These are phyloP conservation scores for Tenthredo livida DNA, from an alignment of 2,888 invertebrate genomes.

Conservation along the genomic window DNA sequence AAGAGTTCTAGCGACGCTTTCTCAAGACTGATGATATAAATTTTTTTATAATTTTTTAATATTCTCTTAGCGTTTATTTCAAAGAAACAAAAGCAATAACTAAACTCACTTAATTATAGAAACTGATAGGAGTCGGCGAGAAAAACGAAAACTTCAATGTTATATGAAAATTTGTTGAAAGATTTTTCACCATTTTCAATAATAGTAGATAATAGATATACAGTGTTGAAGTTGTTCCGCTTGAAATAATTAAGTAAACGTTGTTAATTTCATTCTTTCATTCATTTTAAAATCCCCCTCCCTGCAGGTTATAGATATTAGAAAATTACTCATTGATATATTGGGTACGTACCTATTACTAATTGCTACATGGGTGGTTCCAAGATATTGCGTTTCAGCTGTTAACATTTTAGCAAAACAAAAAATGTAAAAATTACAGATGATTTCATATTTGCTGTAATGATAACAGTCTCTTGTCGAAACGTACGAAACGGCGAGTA, in stretches of 20 bases:
- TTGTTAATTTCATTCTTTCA: not conserved
- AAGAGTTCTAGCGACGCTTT: not conserved
- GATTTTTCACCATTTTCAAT: not conserved
- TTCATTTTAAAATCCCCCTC: not conserved
- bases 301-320: not conserved
- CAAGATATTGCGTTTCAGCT: too few relatives aligned
- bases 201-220: not conserved
- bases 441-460: too few relatives aligned
- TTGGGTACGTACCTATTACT: not conserved
- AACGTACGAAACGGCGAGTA: too few relatives aligned
- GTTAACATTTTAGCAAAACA: too few relatives aligned
- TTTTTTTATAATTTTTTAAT: slow-evolving; percentile 21
- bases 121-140: not conserved
- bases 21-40: slow-evolving; percentile 48
- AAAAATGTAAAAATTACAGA: too few relatives aligned
- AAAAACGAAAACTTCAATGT: not conserved
- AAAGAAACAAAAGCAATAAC: not conserved
- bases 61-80: slow-evolving; percentile 24
- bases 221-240: not conserved
- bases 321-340: slow-evolving; percentile 23
- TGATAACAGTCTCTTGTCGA: too few relatives aligned
- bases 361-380: too few relatives aligned
- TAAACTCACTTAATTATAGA: not conserved
- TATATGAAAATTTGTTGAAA: not conserved
- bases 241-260: not conserved